Conservation (phyloP, 1,140 invertebrate species). For the Zelostemma sp. region DNA sequence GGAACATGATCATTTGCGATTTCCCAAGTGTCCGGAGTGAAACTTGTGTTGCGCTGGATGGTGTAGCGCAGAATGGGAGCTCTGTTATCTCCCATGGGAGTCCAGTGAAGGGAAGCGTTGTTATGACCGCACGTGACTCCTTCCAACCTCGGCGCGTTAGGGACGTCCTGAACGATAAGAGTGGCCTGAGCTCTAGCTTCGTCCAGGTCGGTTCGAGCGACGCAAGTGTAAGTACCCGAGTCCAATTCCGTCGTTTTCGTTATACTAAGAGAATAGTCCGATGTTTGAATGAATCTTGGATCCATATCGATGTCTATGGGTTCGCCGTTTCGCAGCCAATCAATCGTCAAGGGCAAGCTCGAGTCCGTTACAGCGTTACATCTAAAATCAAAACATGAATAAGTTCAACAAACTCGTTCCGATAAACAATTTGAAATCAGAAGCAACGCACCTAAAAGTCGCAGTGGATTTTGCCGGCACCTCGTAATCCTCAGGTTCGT, state of each 20-base stretch:
- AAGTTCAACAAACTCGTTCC: neutral
- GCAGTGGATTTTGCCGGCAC: slow-evolving; percentile 89
- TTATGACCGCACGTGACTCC: slow-evolving; percentile 77
- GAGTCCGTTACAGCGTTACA: slow-evolving; percentile 92
- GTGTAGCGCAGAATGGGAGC: slow-evolving; percentile 92
- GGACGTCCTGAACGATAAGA: slow-evolving; percentile 95
- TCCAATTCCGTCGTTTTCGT: slow-evolving; percentile 94
- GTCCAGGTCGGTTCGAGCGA: slow-evolving; percentile 92
- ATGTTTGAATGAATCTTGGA: slow-evolving; percentile 84
- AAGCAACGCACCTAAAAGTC: slow-evolving; percentile 77
- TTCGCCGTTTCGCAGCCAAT: slow-evolving; percentile 89
- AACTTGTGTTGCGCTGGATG: slow-evolving; percentile 95
- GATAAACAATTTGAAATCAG: neutral
- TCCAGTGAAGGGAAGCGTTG: slow-evolving; percentile 86
- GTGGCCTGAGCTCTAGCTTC: slow-evolving; percentile 86
- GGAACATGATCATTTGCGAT: slow-evolving; percentile 81
- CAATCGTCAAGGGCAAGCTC: slow-evolving; percentile 82
- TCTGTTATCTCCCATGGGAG: slow-evolving; percentile 91
- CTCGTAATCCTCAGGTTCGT: slow-evolving; percentile 90
- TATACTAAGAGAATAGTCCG: slow-evolving; percentile 94
- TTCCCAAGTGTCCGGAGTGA: slow-evolving; percentile 94
- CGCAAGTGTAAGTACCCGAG: slow-evolving; percentile 95
- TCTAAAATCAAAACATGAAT: slow-evolving; percentile 58
- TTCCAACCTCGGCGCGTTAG: slow-evolving; percentile 85
- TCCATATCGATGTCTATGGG: slow-evolving; percentile 89